These are phyloP conservation scores for Thunnus thynnus DNA, from an alignment of 2,113 vertebrate species.

Conservation along the genomic window DNA sequence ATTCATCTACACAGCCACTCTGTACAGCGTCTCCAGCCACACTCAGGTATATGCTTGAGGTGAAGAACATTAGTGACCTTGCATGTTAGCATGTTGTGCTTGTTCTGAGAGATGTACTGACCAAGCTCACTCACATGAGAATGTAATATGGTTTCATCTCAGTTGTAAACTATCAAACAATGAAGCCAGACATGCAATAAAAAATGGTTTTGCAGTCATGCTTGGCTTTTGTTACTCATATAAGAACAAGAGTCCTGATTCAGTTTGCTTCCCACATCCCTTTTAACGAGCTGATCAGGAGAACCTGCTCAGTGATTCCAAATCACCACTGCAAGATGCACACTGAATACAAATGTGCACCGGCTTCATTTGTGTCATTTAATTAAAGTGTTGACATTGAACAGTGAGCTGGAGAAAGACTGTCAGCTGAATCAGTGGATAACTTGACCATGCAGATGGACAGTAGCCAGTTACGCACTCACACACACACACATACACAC, in stretches of 20 bases:
- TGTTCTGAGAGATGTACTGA: too few species aligned
- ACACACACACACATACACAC: constrained; percentile 1
- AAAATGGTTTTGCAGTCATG: background rate
- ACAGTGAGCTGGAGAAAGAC: background rate
- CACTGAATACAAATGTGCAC: background rate
- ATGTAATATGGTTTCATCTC: background rate
- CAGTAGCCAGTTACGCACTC: background rate
- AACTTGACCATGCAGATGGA: constrained; percentile 31
- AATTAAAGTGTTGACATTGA: constrained; percentile 8
- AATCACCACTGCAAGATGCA: background rate
- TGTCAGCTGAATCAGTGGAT: background rate
- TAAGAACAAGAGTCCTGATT: constrained; percentile 13
- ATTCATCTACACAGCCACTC: constrained; percentile 7
- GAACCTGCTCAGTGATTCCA: constrained; percentile 4
- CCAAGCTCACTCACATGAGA: background rate
- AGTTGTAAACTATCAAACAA: background rate
- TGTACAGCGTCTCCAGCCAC: background rate
- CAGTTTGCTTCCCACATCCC: background rate
- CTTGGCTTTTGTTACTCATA: constrained; percentile 2
- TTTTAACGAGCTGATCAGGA: constrained; percentile 21
- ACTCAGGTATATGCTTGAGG: background rate
- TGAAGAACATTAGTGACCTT: background rate
- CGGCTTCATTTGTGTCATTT: background rate
- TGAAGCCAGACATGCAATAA: background rate
- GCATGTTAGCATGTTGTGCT: too few species aligned